Evolutionary conservation across 2,888 invertebrate genomes (phyloP).

Genomic region (Synergus laeviventris): DNA sequence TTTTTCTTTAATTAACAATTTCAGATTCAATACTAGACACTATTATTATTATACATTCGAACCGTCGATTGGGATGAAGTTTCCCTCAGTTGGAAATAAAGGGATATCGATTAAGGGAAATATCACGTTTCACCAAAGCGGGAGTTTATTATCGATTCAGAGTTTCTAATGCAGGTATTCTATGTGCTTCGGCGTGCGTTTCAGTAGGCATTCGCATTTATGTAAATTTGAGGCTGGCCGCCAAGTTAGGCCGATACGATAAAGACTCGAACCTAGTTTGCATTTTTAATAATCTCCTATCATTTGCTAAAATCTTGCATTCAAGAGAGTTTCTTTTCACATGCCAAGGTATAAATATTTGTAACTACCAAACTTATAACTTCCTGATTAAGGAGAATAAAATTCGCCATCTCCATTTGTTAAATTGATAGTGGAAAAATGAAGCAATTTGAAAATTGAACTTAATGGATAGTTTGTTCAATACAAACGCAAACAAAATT

Average conservation of each 20-base stretch:
- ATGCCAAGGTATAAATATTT: not conserved
- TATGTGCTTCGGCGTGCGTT: not conserved
- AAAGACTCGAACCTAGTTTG: not conserved
- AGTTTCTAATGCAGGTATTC: conserved; percentile 16
- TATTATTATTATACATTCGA: conserved; percentile 7
- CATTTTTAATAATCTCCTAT: not conserved
- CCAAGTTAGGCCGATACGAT: not conserved
- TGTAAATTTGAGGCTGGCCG: conserved; percentile 21
- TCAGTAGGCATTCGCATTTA: conserved; percentile 1
- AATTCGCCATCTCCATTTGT: not conserved
- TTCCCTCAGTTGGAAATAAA: conserved; percentile 63
- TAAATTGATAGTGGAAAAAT: not conserved
- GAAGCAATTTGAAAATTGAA: not conserved
- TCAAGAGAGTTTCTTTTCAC: not conserved
- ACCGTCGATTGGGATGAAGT: not conserved
- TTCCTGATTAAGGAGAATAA: no score
- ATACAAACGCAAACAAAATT: not conserved
- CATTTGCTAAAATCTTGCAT: not conserved
- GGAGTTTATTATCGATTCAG: not conserved
- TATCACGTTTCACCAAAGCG: conserved; percentile 39
- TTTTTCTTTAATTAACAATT: no score
- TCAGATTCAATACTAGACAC: not conserved
- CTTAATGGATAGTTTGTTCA: no score
- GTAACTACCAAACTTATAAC: no score
- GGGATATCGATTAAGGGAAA: conserved; percentile 63